Evolutionary conservation across 2,113 vertebrate species (phyloP), one percentile per base, ranked within the genome.

Genomic region (rat (Rattus norvegicus)): DNA sequence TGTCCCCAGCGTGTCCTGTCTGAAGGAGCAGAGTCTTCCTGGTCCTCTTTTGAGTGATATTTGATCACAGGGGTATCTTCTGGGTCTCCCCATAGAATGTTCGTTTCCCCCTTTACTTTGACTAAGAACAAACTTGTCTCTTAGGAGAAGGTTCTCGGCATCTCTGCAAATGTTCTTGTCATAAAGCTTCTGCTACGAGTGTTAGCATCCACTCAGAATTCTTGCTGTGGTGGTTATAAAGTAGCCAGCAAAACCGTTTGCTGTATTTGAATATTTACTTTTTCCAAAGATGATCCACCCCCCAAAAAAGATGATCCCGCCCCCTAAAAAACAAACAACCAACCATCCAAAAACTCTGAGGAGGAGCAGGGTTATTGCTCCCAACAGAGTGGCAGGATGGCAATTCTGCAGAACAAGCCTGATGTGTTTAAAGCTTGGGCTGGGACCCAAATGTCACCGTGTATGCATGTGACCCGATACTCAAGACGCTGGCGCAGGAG

Each of bases 241-340:
- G 30, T 16, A 7, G 24, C 81, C 20, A 49, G 85, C 67, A 88
- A 93, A 92, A 69, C 7, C 30, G 13, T 67, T 67, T 13, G 28
- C 13, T 12, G 24, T 77, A 87, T 88, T 54, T 81, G 63, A 69
- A 14, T 20, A 5, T n/a, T 81, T n/a, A 16, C 52, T 86, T 30
- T 83, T 92, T 59, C 90, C 49, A 93, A 77, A 83, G 75, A 77
- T n/a, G 49, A 81, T n/a, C 59, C 59, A 59, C 59, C 59, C 59
- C 59, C 59, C 17, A 59, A 59, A 43, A 43, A 43, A 43, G 43
- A 43, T 43, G 43, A 43, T 43, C 59, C 59, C 75, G 6, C 8
- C 47, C 63, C 7, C 47, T 36, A 9, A 70, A 9, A 19, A 61
- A 2, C 36, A 9, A 70, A 9, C 30, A 61, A 2, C 36, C 89